Conservation (phyloP, 2,797 vertebrate genomes). For the Microtus californicus region DNA sequence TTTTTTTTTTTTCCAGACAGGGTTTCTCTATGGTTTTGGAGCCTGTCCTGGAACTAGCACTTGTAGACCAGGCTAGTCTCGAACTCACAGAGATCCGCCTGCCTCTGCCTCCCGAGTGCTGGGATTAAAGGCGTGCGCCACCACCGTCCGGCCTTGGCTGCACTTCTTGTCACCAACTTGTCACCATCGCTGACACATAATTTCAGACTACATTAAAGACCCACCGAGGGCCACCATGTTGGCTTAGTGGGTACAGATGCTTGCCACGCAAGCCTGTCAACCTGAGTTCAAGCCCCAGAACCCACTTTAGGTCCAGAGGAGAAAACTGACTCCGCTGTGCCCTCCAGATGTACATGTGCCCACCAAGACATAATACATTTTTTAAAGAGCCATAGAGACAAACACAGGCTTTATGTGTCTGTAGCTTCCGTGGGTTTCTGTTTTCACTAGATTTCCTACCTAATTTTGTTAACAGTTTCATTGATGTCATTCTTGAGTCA, state of each 20-base stretch:
- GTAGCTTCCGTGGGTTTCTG: not conserved
- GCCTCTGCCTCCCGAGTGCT: no score
- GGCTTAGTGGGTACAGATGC: not conserved
- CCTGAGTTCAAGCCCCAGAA: not conserved
- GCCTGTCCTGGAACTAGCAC: no score
- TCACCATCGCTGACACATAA: not conserved
- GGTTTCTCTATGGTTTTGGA: no score
- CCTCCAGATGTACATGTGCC: not conserved
- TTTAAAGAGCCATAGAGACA: not conserved
- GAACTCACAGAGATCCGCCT: no score
- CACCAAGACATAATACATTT: not conserved
- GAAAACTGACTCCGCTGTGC: not conserved
- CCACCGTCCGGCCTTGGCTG: no score
- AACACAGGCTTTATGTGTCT: not conserved
- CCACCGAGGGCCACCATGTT: not conserved
- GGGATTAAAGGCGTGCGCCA: no score
- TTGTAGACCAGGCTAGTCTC: no score
- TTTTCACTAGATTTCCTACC: not conserved
- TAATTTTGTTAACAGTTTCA: not conserved
- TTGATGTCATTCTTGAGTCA: conserved; percentile 36
- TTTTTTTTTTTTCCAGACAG: no score
- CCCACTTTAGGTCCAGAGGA: not conserved
- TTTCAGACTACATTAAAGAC: not conserved
- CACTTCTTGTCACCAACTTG: not conserved
- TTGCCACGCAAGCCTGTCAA: not conserved